Evolutionary conservation across 1,140 invertebrate genomes (phyloP), one percentile per base, ranked within the genome.

Genomic region (Drosophila repletoides): DNA sequence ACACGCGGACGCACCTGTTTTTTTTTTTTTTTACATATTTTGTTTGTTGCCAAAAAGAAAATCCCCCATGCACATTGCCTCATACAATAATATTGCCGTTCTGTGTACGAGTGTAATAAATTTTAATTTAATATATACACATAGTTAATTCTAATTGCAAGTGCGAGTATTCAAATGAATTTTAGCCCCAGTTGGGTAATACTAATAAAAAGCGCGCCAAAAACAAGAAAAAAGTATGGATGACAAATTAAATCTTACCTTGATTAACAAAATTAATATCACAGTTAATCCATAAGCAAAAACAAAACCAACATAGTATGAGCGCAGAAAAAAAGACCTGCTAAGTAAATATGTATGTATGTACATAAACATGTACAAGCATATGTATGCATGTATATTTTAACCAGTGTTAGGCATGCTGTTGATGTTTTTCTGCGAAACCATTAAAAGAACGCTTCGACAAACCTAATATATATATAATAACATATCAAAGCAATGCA

Each of bases 1-100:
- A 72, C 70, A 56, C 75, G 67, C 76, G 77, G 56, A 53, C 76
- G 77, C 75, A 81, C 64, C 76, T 76, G 66, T 55, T 65, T 58
- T 55, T 67, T 68, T 67, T 69, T 69, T 64, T 61, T 41, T 12
- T 45, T 45, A 29, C 51, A 61, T 45, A 31, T 61, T 51, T 67
- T 67, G 58, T 52, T 67, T 67, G 38, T 36, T 34, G 38, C 15
- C 17, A 46, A 69, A 63, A 51, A 33, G 26, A 46, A 46, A 19
- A 26, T 31, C 21, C 15, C 51, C 10, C 22, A 29, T 41, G 19
- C 33, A 58, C 53, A 58, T 46, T 14, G 17, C 24, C 28, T 10
- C n/a, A n/a, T 12, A 12, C 29, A 17, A 26, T n/a, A n/a, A n/a
- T 26, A 21, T 26, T 46, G 29, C 19, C 36, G 6, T 22, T 43